Base-by-base conservation (phyloP, 2,113 vertebrate species). In the Daboia siamensis region DNA sequence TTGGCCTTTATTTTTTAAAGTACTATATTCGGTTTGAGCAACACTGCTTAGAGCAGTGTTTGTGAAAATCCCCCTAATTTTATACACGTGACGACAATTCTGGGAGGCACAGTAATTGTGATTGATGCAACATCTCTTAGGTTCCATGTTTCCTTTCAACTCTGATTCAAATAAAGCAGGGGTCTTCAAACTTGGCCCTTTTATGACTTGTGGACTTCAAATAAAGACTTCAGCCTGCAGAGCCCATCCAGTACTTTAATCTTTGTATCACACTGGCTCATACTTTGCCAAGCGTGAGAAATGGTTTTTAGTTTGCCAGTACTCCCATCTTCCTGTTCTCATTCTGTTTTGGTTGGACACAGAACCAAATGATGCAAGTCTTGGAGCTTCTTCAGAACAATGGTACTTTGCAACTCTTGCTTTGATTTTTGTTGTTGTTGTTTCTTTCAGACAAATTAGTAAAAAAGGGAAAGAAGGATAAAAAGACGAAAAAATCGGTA, bases 401-500 rank as follows among this genome's bases (percentile, higher is more conserved):
- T 39, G n/a, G 69, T 80, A 39, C 69, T 80, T 80, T 3, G 17
- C 12, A 20, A n/a, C 5, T 33, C 24, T 80, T 21, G 15, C 15
- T 39, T 80, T 80, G 33, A 80, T 39, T 39, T 88, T 64, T 74
- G 48, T 51, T 51, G 39, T 39, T 51, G 48, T 48, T 96, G 94
- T 92, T 89, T 90, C 55, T 96, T 94, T 51, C 96, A 97, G 98
- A 98, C 17, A 98, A 98, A 96, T 94, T 97, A 1, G 98, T 98
- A 92, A 99, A 98, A 95, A 99, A 98, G 93, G 98, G 98, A 13
- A 98, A 98, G 95, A 99, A 98, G 94, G 98, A 98, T 94, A 99
- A 98, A 95, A 98, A 98, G 92, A 98, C 96, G 29, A 99, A 99
- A 95, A 99, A 99, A 95, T 99, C 97, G 91, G 99, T 99, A 95